phyloP scores from a whole-genome alignment of 2,797 vertebrate genomes.

The Dallia pectoralis region DNA sequence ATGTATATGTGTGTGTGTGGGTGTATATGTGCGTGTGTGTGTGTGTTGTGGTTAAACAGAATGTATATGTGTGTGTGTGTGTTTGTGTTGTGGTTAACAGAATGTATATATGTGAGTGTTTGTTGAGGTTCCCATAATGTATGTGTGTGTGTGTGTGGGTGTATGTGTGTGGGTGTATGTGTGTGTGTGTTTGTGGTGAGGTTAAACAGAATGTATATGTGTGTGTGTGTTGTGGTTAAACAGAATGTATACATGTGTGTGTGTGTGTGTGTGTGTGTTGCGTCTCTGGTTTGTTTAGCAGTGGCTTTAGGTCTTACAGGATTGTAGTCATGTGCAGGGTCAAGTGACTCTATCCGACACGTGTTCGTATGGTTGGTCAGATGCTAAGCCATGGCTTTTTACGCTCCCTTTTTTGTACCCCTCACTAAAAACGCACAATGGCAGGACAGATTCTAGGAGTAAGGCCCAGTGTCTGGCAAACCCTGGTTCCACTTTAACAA shows the following conservation, averaged over 20 bases:
- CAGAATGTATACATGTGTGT: not conserved
- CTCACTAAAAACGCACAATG: conserved; percentile 37
- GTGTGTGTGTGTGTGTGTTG: no score
- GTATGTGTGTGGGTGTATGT: not conserved
- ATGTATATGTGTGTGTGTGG: no score
- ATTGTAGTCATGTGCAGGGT: conserved; percentile 35
- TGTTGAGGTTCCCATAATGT: no score
- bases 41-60: conserved; percentile 2
- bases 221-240: no score
- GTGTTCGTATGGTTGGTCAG: conserved; percentile 34
- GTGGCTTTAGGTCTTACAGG: not conserved
- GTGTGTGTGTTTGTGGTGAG: no score
- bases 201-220: not conserved
- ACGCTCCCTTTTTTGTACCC: conserved; percentile 21
- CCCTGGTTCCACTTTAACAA: conserved; percentile 50
- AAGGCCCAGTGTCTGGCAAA: conserved; percentile 44
- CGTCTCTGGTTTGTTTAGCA: not conserved
- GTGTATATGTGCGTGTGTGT: no score
- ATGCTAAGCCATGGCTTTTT: conserved; percentile 31
- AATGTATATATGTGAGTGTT: no score
- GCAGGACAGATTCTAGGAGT: conserved; percentile 55
- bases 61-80: not conserved
- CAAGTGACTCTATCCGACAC: conserved; percentile 27
- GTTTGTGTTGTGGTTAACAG: no score
- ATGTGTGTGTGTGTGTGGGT: not conserved